Percentiles rank a stretch among this genome's conserved stretches.
phyloP scores from a whole-genome alignment of 1,140 invertebrate species.

The Macrocentrus cingulum region DNA sequence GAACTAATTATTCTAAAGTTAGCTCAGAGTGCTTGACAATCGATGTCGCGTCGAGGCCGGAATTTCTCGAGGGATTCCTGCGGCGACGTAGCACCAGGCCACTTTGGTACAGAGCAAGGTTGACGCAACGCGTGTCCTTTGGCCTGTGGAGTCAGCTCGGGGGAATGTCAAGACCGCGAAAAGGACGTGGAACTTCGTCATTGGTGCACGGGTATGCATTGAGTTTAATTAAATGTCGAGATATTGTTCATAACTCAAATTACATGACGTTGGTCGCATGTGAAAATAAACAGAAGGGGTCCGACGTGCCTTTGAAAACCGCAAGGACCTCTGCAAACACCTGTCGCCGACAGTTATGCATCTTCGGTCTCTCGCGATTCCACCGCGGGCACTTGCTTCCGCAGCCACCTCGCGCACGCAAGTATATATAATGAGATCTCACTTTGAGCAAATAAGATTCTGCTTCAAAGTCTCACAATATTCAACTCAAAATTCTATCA shows the following conservation, averaged over 20 bases:
- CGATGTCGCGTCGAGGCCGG: neutral
- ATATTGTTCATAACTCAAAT: neutral
- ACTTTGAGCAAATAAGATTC: too few species aligned
- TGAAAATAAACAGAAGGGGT: neutral
- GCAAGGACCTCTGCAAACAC: constrained; percentile 6
- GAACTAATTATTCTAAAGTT: neutral
- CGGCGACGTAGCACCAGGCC: neutral
- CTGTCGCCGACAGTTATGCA: constrained; percentile 14
- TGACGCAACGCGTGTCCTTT: neutral
- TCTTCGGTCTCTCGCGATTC: constrained; percentile 9
- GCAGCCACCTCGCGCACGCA: too few species aligned
- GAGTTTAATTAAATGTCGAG: constrained; percentile 1
- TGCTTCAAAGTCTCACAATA: too few species aligned
- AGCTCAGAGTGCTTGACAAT: neutral
- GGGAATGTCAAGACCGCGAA: neutral
- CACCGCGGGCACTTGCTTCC: neutral
- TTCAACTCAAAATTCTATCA: too few species aligned
- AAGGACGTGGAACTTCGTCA: neutral
- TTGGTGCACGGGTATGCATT: neutral
- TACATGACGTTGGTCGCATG: neutral
- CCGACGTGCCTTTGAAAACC: constrained; percentile 5
- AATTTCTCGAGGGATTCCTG: constrained; percentile 4
- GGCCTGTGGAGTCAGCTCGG: neutral
- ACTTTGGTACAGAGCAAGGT: constrained; percentile 1
- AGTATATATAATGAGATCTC: too few species aligned